Conservation (phyloP, 30 jellyfish, hydroid and myxozoan genomes). For the Cassiopea andromeda region DNA sequence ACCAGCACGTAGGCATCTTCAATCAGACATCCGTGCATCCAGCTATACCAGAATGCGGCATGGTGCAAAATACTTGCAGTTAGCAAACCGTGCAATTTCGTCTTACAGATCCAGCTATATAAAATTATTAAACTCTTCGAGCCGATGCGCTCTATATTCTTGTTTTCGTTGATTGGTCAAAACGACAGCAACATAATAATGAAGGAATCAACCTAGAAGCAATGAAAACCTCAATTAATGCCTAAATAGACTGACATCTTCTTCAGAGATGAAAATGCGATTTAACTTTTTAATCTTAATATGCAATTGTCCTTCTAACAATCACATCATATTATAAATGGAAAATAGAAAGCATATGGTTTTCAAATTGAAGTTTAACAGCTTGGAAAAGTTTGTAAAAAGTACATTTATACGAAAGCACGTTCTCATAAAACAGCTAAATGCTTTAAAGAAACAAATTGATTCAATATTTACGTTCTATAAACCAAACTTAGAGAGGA, state of each 20-base stretch:
- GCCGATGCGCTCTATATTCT: too few relatives aligned
- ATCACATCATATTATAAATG: neutral
- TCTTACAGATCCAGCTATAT: too few relatives aligned
- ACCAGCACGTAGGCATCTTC: too few relatives aligned
- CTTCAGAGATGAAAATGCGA: neutral
- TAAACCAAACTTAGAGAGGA: neutral
- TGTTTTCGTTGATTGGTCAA: neutral
- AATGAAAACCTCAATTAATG: neutral
- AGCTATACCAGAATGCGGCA: too few relatives aligned
- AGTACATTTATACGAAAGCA: neutral
- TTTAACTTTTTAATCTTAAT: neutral
- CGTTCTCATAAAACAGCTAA: neutral
- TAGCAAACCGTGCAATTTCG: too few relatives aligned
- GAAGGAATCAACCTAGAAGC: neutral
- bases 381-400: neutral
- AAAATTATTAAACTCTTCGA: too few relatives aligned
- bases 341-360: neutral
- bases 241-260: neutral
- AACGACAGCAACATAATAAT: neutral
- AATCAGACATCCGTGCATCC: too few relatives aligned
- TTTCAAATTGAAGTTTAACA: neutral
- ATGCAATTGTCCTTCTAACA: neutral
- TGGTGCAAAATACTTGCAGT: too few relatives aligned
- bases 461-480: neutral
- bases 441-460: neutral